Base-by-base conservation (phyloP, 2,888 invertebrate genomes). In the Plemyria rubiginata region DNA sequence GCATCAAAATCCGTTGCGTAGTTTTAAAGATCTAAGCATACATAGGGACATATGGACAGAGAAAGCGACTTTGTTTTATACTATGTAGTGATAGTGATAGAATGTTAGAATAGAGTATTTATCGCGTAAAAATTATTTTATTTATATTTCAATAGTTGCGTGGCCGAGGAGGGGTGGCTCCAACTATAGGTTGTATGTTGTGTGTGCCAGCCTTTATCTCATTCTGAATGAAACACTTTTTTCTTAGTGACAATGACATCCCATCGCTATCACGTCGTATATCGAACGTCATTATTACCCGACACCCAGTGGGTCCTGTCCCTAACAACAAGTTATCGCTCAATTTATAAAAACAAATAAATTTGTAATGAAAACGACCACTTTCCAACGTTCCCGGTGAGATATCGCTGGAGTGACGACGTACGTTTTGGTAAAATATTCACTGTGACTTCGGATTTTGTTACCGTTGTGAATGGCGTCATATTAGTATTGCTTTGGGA, bases 261-360 rank as follows among this genome's bases (percentile, higher is more conserved):
- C 40, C 46, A 54, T 58, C 59, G 32, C 60, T 68, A 71, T 70
- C 69, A 51, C 86, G 86, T 84, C 85, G 79, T 85, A 86, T 85
- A 72, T 75, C 77, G 70, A 75, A 77, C 78, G 70, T 83, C 81
- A 80, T 86, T 81, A 85, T 84, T 83, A 85, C 78, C 73, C 66
- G 64, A 65, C 62, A 67, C 76, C 74, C 80, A 85, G 82, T 80
- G 78, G 84, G 82, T 80, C 82, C 81, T 78, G 72, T 78, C 78
- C 74, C 73, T 11, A 71, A 70, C 71, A 64, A 80, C 80, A 76
- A 84, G 77, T 85, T 88, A 89, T 87, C 78, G 83, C 85, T 88
- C 87, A 88, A 88, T 88, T 85, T 80, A 82, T 64, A 67, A 60
- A 70, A 73, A 67, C 67, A 74, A 71, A 72, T 75, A 75, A 73